A percentile compares a stretch with the other conserved stretches of the same genome.
Evolutionary conservation across 1,140 invertebrate genomes (phyloP).

Genomic region (Trachelipus rathkii): DNA sequence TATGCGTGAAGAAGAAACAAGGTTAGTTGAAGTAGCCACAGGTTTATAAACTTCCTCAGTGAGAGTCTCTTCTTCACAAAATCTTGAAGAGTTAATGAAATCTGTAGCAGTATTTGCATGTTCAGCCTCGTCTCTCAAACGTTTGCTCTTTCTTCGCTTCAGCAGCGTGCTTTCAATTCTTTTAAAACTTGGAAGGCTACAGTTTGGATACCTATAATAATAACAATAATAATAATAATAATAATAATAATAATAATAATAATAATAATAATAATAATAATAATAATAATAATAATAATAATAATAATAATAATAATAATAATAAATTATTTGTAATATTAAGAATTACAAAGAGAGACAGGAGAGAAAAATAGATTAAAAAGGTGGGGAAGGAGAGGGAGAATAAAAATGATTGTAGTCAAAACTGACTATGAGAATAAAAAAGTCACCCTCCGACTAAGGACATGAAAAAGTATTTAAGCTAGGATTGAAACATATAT

Average conservation of each 20-base stretch:
- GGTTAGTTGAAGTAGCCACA: not conserved
- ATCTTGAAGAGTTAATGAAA: not conserved
- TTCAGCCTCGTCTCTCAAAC: not conserved
- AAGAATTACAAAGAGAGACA: too few species aligned
- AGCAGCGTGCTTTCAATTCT: not conserved
- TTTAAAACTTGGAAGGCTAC: constrained; percentile 3
- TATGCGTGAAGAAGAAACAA: not conserved
- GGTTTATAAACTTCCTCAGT: not conserved
- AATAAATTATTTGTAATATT: too few species aligned
- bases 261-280: not conserved
- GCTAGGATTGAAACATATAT: too few species aligned
- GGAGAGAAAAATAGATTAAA: too few species aligned
- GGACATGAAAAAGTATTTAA: too few species aligned
- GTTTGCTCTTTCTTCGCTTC: not conserved
- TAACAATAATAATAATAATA: too few species aligned
- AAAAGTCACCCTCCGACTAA: too few species aligned
- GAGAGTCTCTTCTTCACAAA: not conserved
- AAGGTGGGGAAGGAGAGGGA: too few species aligned
- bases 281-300: not conserved
- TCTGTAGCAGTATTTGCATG: not conserved
- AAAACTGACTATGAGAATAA: too few species aligned
- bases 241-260: not conserved
- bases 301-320: not conserved
- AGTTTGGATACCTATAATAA: not conserved
- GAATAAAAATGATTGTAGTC: too few species aligned